Evolutionary conservation across 92 coral and sea anemone species (phyloP).

Genomic region (Siderastrea radians): DNA sequence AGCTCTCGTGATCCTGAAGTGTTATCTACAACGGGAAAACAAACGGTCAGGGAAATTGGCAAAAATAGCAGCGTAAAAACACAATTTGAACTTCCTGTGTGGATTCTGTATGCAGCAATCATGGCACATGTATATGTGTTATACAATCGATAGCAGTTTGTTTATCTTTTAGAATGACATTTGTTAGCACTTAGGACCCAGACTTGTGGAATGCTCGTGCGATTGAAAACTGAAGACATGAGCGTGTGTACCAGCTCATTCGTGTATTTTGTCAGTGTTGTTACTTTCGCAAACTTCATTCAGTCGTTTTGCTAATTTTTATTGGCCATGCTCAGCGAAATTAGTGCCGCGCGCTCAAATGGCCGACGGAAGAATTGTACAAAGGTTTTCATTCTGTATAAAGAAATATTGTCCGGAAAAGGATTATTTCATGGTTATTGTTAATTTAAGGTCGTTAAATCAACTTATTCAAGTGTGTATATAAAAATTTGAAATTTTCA

Average conservation of each 20-base stretch:
- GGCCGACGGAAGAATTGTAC: slow-evolving; percentile 13
- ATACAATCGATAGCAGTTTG: slow-evolving; percentile 36
- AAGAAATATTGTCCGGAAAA: slow-evolving; percentile 17
- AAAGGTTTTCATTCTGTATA: slow-evolving; percentile 15
- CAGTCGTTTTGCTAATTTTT: slow-evolving; percentile 8
- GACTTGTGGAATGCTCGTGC: slow-evolving; percentile 7
- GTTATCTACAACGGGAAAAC: neutral
- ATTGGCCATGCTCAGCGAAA: slow-evolving; percentile 2
- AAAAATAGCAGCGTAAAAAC: neutral
- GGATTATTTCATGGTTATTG: slow-evolving; percentile 16
- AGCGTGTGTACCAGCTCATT: slow-evolving; percentile 2
- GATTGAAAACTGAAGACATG: neutral
- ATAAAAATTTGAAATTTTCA: slow-evolving; percentile 12
- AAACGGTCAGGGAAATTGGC: neutral
- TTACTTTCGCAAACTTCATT: neutral
- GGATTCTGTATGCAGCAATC: slow-evolving; percentile 36
- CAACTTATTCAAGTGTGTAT: slow-evolving; percentile 19
- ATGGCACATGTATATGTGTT: slow-evolving; percentile 13
- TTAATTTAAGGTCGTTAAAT: slow-evolving; percentile 4
- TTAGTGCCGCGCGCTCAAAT: neutral
- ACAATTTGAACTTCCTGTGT: slow-evolving; percentile 39
- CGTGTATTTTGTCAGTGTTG: slow-evolving; percentile 19
- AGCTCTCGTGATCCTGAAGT: neutral
- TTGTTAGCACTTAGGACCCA: slow-evolving; percentile 23
- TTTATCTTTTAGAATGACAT: slow-evolving; percentile 26